Evolutionary conservation across 2,888 invertebrate genomes (phyloP).

Genomic region (Reticulitermes lucifugus): DNA sequence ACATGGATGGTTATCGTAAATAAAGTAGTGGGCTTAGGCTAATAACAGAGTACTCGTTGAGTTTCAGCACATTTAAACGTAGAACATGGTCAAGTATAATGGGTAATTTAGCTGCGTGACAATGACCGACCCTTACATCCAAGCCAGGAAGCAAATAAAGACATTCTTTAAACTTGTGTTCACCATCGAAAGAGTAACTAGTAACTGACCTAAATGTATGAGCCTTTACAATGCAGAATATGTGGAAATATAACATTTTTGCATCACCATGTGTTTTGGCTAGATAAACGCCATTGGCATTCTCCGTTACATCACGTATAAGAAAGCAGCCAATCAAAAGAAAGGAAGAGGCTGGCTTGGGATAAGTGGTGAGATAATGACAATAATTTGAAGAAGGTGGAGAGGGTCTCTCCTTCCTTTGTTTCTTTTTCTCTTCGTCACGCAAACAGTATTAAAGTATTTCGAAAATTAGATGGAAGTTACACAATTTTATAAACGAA

Average conservation of each 20-base stretch:
- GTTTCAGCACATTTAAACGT: neutral
- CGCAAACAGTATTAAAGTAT: neutral
- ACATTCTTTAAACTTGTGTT: neutral
- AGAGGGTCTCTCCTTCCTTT: neutral
- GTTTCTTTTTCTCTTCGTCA: neutral
- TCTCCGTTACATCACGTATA: neutral
- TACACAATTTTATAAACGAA: too few relatives aligned
- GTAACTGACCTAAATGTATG: neutral
- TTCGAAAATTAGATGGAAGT: too few relatives aligned
- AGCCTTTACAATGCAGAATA: neutral
- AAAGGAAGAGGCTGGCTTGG: neutral
- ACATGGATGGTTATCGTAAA: neutral
- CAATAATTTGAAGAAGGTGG: constrained; percentile 8
- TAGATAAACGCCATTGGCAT: neutral
- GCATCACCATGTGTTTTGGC: neutral
- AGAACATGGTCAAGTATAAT: neutral
- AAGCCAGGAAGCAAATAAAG: neutral
- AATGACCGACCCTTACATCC: neutral
- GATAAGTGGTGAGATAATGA: constrained; percentile 17
- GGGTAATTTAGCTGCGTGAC: neutral
- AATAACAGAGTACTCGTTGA: neutral
- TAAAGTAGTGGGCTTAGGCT: neutral
- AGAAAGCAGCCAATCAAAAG: neutral
- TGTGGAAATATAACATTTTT: neutral
- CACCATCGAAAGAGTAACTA: neutral